A percentile compares a stretch with the other conserved stretches of the same genome.
phyloP scores from a whole-genome alignment of 2,113 vertebrate species.

The Gallinago paraguaiae region DNA sequence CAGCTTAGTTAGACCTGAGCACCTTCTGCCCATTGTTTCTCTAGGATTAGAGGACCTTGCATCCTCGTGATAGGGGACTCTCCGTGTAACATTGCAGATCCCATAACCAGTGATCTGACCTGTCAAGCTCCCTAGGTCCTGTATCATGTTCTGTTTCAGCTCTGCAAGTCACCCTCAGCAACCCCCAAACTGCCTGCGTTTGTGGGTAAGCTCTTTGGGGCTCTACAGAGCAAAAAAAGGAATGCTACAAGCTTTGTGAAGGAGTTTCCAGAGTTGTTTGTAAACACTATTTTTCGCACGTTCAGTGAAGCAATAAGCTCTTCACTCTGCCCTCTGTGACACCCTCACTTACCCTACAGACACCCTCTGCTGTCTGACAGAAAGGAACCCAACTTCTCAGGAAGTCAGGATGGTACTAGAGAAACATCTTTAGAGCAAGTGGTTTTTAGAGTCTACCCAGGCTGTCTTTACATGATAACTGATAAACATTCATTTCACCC shows the following conservation, averaged over 20 bases:
- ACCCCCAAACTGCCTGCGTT: fast-evolving
- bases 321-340: background rate
- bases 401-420: background rate
- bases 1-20: background rate
- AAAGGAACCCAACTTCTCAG: background rate
- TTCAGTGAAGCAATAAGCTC: background rate
- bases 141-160: background rate
- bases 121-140: background rate
- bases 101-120: background rate
- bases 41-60: background rate
- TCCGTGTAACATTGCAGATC: background rate
- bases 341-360: background rate
- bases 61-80: background rate
- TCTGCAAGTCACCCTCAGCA: background rate
- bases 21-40: background rate
- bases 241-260: background rate
- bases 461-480: background rate
- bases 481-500: background rate
- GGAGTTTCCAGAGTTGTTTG: background rate
- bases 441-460: background rate
- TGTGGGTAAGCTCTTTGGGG: background rate
- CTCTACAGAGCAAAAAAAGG: background rate
- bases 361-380: background rate
- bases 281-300: background rate
- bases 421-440: background rate